These are phyloP conservation scores for Anolis apletophallus DNA, from an alignment of 2,797 vertebrate species.

Conservation along the genomic window DNA sequence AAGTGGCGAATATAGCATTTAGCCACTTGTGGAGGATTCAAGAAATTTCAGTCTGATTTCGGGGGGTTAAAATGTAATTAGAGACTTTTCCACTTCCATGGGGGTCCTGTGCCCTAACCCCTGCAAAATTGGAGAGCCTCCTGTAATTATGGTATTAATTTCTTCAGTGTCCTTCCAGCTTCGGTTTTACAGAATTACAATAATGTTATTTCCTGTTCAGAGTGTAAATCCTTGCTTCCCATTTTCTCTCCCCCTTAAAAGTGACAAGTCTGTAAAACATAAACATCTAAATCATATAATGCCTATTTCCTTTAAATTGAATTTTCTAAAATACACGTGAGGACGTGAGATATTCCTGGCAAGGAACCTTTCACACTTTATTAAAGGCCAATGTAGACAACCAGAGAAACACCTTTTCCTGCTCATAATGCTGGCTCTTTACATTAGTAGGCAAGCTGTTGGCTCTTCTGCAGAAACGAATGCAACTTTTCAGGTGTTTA, in stretches of 20 bases:
- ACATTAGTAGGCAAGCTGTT: slow-evolving; percentile 35
- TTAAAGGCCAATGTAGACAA: slow-evolving; percentile 35
- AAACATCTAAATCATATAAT: slow-evolving; percentile 63
- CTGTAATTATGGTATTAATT: not conserved
- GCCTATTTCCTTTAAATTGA: slow-evolving; percentile 59
- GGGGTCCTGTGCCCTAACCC: too few relatives aligned
- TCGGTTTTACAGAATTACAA: not conserved
- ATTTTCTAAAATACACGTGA: slow-evolving; percentile 52
- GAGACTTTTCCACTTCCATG: too few relatives aligned
- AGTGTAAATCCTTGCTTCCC: not conserved
- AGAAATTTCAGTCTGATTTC: too few relatives aligned
- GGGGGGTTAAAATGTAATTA: too few relatives aligned
- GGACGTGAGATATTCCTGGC: slow-evolving; percentile 46
- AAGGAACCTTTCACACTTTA: slow-evolving; percentile 31
- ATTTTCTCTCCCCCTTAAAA: not conserved
- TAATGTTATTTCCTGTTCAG: not conserved
- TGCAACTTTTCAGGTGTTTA: slow-evolving; percentile 45
- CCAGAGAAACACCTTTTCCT: slow-evolving; percentile 34
- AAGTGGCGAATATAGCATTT: too few relatives aligned
- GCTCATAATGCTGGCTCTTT: slow-evolving; percentile 8
- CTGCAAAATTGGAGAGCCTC: too few relatives aligned
- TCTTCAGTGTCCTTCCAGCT: not conserved
- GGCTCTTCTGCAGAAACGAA: slow-evolving; percentile 37
- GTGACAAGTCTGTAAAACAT: slow-evolving; percentile 3
- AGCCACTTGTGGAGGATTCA: too few relatives aligned